phyloP scores from a whole-genome alignment of 2,797 vertebrate genomes.

The Telmatherina bonti region DNA sequence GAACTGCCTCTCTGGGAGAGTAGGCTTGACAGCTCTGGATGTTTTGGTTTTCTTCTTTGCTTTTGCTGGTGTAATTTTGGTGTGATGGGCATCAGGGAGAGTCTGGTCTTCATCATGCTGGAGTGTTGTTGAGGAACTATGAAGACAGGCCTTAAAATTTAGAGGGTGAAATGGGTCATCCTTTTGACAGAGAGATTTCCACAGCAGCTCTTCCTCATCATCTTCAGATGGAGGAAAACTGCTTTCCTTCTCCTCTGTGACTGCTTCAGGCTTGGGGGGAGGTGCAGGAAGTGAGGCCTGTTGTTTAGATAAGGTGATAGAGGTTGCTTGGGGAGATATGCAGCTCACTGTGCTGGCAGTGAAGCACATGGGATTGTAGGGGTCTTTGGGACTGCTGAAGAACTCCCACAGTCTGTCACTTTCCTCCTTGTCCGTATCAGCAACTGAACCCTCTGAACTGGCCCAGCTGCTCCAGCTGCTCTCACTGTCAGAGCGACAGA shows the following conservation, averaged over 20 bases:
- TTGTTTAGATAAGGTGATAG: background rate
- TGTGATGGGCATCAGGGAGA: background rate
- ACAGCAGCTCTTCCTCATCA: slow-evolving; percentile 80
- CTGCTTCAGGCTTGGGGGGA: slow-evolving; percentile 31
- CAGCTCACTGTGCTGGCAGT: slow-evolving; percentile 71
- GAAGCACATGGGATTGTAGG: slow-evolving; percentile 85
- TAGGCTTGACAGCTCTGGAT: slow-evolving; percentile 35
- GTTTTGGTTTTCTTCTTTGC: background rate
- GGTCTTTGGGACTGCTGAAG: slow-evolving; percentile 76
- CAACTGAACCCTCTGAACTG: slow-evolving; percentile 73
- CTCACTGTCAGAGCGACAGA: slow-evolving; percentile 80
- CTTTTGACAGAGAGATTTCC: slow-evolving; percentile 72
- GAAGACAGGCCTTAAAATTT: slow-evolving; percentile 79
- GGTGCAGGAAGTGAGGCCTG: slow-evolving; percentile 31
- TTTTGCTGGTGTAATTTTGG: background rate
- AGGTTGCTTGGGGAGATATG: slow-evolving; percentile 16
- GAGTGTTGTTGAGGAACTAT: slow-evolving; percentile 41
- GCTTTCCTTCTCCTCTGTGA: slow-evolving; percentile 55
- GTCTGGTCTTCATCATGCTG: background rate
- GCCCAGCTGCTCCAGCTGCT: slow-evolving; percentile 83
- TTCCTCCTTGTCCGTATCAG: slow-evolving; percentile 78
- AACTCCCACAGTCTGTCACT: slow-evolving; percentile 82
- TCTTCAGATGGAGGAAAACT: slow-evolving; percentile 61
- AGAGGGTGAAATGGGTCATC: slow-evolving; percentile 84
- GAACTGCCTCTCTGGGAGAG: slow-evolving; percentile 45